Evolutionary conservation across 1,140 invertebrate genomes (phyloP).

Genomic region (Sycophila sp.): DNA sequence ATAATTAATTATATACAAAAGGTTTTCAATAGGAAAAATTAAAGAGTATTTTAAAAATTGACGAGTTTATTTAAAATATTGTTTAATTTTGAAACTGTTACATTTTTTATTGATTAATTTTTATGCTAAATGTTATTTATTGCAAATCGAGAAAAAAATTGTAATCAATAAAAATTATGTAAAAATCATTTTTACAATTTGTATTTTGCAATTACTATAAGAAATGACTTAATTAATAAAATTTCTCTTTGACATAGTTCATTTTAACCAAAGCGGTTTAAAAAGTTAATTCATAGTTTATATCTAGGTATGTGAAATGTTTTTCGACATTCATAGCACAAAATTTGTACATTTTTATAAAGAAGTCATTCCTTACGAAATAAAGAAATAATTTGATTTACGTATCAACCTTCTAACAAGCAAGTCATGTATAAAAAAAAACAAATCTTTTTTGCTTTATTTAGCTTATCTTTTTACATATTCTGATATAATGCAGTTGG

Average conservation of each 20-base stretch:
- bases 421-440: constrained; percentile 37
- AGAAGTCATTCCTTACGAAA: constrained; percentile 26
- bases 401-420: constrained; percentile 19
- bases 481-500: constrained; percentile 29
- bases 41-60: neutral
- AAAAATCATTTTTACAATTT: neutral
- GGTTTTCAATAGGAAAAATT: neutral
- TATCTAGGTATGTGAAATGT: constrained; percentile 11
- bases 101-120: constrained; percentile 11
- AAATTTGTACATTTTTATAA: constrained; percentile 35
- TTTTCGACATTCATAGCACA: constrained; percentile 30
- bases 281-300: constrained; percentile 22
- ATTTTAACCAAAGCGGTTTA: constrained; percentile 26
- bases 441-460: constrained; percentile 33
- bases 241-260: constrained; percentile 25
- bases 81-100: constrained; percentile 12
- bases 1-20: neutral
- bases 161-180: neutral
- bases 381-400: constrained; percentile 28
- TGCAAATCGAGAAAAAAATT: constrained; percentile 8
- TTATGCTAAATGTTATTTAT: neutral
- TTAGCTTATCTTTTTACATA: constrained; percentile 31
- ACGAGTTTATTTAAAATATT: constrained; percentile 27
- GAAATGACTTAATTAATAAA: constrained; percentile 14
- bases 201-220: neutral